Conservation (phyloP, 2,888 invertebrate species). For the Eucera pruinosa region DNA sequence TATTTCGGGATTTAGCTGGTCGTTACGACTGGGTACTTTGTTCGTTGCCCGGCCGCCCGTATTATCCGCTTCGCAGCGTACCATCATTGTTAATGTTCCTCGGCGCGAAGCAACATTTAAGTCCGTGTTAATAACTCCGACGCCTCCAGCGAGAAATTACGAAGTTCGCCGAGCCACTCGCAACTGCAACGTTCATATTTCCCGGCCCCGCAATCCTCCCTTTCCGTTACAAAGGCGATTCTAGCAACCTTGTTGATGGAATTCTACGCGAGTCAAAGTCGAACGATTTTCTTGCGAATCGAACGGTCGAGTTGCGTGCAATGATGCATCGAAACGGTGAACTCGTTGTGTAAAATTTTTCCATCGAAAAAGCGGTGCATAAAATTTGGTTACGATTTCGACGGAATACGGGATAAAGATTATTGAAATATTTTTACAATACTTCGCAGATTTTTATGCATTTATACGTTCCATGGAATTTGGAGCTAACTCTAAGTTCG, state of each 20-base stretch:
- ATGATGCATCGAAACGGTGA: too few relatives aligned
- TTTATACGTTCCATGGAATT: too few relatives aligned
- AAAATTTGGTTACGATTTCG: too few relatives aligned
- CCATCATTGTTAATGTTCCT: constrained; percentile 36
- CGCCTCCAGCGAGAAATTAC: constrained; percentile 30
- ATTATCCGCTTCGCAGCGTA: constrained; percentile 37
- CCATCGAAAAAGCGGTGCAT: too few relatives aligned
- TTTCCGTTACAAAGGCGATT: background rate
- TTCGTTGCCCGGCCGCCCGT: constrained; percentile 12
- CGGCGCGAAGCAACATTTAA: constrained; percentile 34
- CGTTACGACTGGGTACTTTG: constrained; percentile 19
- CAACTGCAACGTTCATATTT: background rate
- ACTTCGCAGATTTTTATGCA: too few relatives aligned
- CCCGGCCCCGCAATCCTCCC: background rate
- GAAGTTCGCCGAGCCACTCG: constrained; percentile 3
- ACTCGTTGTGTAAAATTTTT: too few relatives aligned
- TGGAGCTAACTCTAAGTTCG: too few relatives aligned
- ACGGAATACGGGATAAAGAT: too few relatives aligned
- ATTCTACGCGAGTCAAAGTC: too few relatives aligned
- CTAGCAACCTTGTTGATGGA: background rate
- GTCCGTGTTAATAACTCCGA: constrained; percentile 32
- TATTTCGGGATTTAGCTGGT: constrained; percentile 21
- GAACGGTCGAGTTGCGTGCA: constrained; percentile 22
- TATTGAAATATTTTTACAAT: too few relatives aligned
- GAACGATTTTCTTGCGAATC: background rate